Evolutionary conservation across 2,888 invertebrate species (phyloP), one percentile per base, ranked within the genome.

Genomic region (Chaitophorus viminalis): DNA sequence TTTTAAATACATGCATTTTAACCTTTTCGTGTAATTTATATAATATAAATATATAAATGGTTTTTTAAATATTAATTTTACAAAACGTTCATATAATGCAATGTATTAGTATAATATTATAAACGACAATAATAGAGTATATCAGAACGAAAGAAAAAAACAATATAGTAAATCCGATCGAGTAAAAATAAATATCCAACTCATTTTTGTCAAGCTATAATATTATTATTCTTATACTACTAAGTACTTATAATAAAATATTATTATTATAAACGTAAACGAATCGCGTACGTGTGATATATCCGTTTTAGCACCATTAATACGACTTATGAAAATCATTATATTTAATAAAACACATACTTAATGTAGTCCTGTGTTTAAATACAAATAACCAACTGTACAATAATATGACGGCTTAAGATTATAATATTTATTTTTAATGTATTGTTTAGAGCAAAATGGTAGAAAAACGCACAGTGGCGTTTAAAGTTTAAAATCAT

Each of bases 261-360:
- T 31, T 29, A 9, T 70, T 14, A 72, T 17, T 72, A 72, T 6
- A 33, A 18, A 31, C 31, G 18, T 72, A 31, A 29, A n/a, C 6
- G n/a, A 60, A 39, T 81, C 75, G 29, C 83, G 29, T 39, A 39
- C 33, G 9, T 39, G 75, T 39, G 75, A 75, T 75, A 65, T 84
- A 65, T 75, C 25, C 60, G 52, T 85, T 85, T 85, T 85, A 85
- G 84, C 84, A 85, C 84, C 84, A 85, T 77, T 31, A 68, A 77
- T 33, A 85, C 65, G 33, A 77, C 68, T 68, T 77, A 77, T n/a
- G 75, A 54, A 85, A 33, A 25, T 36, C 14, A 36, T 18, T 3
- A 74, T 36, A 33, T 21, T 36, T 33, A 21, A 36, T 74, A 36
- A 31, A 36, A 74, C 11, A 36, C 29, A 72, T 14, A 74, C 33